Conservation (phyloP, 2,113 vertebrate species). For the Perca flavescens region DNA sequence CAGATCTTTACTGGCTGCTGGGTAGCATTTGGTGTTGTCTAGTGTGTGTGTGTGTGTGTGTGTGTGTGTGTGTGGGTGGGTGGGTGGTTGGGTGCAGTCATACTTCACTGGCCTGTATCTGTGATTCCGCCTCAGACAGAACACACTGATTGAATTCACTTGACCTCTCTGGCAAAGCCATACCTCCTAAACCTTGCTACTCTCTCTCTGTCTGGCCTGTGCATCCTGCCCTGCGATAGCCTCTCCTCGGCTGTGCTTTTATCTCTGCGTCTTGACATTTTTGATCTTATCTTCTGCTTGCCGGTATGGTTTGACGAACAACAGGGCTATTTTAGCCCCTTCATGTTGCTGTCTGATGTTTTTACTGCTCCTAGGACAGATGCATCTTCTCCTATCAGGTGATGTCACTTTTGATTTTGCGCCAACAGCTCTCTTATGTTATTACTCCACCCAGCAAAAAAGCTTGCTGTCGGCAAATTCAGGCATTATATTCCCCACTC, state of each 20-base stretch:
- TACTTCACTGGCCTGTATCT: slow-evolving; percentile 40
- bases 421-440: slow-evolving; percentile 78
- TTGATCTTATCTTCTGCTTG: slow-evolving; percentile 26
- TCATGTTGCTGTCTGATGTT: slow-evolving; percentile 27
- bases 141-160: slow-evolving; percentile 57
- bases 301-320: slow-evolving; percentile 18
- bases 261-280: slow-evolving; percentile 30
- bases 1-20: slow-evolving; percentile 26
- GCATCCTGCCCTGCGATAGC: slow-evolving; percentile 8
- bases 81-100: slow-evolving; percentile 22
- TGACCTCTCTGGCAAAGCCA: slow-evolving; percentile 40
- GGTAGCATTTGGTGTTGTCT: slow-evolving; percentile 17
- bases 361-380: slow-evolving; percentile 17
- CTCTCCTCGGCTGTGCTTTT: slow-evolving; percentile 33
- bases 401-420: slow-evolving; percentile 74
- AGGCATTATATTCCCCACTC: slow-evolving; percentile 50
- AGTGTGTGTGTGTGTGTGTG: neutral
- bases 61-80: neutral
- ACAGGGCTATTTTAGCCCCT: slow-evolving; percentile 23
- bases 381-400: slow-evolving; percentile 56
- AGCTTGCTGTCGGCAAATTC: slow-evolving; percentile 52
- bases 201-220: slow-evolving; percentile 8
- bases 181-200: slow-evolving; percentile 14
- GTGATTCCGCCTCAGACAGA: slow-evolving; percentile 35
- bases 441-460: slow-evolving; percentile 62